Percentiles rank a stretch among this genome's conserved stretches.
These are phyloP conservation scores for Drosophila demipolita DNA, from an alignment of 2,888 invertebrate genomes.

Conservation along the genomic window DNA sequence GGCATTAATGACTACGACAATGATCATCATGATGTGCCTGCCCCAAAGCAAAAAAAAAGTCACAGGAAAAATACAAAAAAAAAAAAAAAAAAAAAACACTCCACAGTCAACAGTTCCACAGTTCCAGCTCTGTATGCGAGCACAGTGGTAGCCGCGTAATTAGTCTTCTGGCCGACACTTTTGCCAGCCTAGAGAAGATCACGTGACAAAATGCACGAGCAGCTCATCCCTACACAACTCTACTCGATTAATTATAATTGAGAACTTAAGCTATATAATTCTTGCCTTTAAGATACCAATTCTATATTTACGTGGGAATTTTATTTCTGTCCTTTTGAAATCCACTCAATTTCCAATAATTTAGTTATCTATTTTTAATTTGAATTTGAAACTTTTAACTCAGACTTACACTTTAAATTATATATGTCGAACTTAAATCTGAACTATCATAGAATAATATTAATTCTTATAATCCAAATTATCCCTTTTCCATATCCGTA, in stretches of 20 bases:
- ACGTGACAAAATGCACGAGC: constrained; percentile 39
- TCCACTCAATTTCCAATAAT: not conserved
- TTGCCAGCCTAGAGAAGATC: constrained; percentile 46
- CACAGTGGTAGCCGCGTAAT: constrained; percentile 70
- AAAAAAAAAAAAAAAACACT: constrained; percentile 24
- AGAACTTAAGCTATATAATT: not conserved
- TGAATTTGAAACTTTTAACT: not conserved
- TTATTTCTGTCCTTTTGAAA: not conserved
- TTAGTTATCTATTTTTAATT: not conserved
- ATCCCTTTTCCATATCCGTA: not conserved
- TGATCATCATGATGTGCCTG: constrained; percentile 42
- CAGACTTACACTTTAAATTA: not conserved
- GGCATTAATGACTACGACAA: constrained; percentile 73
- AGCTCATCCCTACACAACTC: not conserved
- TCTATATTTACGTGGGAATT: not conserved
- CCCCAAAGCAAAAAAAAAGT: constrained; percentile 12
- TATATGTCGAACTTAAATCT: not conserved
- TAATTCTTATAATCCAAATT: not conserved
- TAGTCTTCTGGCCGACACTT: constrained; percentile 81
- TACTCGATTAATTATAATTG: not conserved
- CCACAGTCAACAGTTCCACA: constrained; percentile 13
- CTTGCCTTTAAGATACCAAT: not conserved
- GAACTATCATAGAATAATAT: not conserved
- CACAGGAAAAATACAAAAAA: constrained; percentile 9
- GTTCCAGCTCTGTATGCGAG: constrained; percentile 19